phyloP scores from a whole-genome alignment of 2,113 vertebrate species.

The Excalfactoria chinensis region DNA sequence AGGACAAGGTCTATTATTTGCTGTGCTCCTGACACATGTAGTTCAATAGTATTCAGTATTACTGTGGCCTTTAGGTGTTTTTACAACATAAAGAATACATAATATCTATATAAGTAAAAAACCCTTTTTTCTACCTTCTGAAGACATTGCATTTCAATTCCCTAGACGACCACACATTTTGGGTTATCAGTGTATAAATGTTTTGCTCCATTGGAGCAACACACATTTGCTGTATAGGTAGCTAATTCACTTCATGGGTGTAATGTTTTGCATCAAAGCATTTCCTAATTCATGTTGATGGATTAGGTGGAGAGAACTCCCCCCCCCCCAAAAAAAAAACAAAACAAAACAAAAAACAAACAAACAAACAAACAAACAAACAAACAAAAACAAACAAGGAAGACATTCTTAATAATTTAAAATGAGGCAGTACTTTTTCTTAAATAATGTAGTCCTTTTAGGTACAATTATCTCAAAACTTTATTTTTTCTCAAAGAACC shows the following conservation, averaged over 20 bases:
- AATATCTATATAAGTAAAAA: background rate
- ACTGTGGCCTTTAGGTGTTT: background rate
- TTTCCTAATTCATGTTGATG: conserved; percentile 22
- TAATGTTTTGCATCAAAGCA: conserved; percentile 36
- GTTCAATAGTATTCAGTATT: background rate
- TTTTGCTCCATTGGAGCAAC: background rate
- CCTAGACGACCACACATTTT: background rate
- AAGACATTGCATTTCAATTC: background rate
- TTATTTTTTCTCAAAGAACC: background rate
- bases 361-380: too few species aligned
- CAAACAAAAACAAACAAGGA: conserved; percentile 6
- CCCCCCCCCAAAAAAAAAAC: background rate
- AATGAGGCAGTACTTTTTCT: background rate
- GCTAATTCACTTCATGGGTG: conserved; percentile 11
- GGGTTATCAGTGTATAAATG: background rate
- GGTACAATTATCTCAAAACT: background rate
- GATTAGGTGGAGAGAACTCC: background rate
- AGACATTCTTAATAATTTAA: background rate
- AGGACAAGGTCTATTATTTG: background rate
- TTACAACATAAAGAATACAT: background rate
- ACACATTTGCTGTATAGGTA: background rate
- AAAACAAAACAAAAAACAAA: too few species aligned
- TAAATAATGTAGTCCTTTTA: background rate
- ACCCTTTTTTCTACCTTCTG: background rate
- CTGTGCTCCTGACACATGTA: background rate